Conservation (phyloP, 2,113 vertebrate species). For the Callithrix jacchus region DNA sequence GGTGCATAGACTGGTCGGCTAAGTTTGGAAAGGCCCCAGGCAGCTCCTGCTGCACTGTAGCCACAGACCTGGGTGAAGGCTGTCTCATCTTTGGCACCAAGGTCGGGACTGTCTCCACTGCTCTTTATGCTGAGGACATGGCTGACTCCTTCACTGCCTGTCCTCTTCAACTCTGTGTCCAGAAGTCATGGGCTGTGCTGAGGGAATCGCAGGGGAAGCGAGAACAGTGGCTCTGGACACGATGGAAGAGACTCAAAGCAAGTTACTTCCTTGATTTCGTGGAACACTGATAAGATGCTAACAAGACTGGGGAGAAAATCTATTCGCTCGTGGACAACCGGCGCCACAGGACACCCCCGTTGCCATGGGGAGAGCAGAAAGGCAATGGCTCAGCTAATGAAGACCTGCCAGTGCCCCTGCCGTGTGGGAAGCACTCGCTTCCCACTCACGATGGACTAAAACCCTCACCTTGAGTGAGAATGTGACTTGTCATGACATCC, state of each 20-base stretch:
- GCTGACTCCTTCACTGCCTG: fast-evolving
- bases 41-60: neutral
- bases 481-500: neutral
- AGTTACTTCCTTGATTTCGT: neutral
- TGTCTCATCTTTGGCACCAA: neutral
- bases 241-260: neutral
- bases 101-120: neutral
- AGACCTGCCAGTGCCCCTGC: neutral
- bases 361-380: neutral
- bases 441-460: fast-evolving
- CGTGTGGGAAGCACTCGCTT: fast-evolving
- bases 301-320: neutral
- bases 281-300: neutral
- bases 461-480: neutral
- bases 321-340: neutral
- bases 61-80: neutral
- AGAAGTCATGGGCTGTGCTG: fast-evolving
- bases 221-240: neutral
- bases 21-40: neutral
- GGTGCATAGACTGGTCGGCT: fast-evolving
- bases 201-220: neutral
- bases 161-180: neutral
- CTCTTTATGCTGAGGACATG: neutral
- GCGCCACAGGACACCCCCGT: neutral
- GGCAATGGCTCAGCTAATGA: neutral